Base-by-base conservation (phyloP, 1,140 invertebrate species). In the Drosophila bifasciata region DNA sequence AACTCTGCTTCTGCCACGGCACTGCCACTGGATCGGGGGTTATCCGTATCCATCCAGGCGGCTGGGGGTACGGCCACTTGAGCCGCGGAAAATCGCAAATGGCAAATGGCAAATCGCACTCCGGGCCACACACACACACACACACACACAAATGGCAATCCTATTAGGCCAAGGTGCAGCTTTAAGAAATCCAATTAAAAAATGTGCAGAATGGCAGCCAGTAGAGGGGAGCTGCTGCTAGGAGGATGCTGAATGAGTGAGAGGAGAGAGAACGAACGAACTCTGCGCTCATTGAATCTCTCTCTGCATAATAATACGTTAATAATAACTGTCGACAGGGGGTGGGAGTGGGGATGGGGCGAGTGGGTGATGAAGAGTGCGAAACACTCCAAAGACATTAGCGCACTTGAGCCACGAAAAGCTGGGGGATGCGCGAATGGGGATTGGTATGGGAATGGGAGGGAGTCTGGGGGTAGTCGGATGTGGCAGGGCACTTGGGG, bases 341-440 rank as follows among this genome's bases (percentile, higher is more conserved):
- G 46, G 51, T 9, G 5, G 48, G 45, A 62, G 5, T 57, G 59
- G 59, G 57, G 59, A 69, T 9, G 59, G 50, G 13, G 13, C 57
- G 61, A 46, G 39, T 50, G 55, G 45, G 64, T 56, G 66, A 21
- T 85, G 81, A 86, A 86, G 81, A 86, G 81, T 80, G 81, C 83
- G 83, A 86, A 86, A 43, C 83, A 83, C 83, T 86, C 75, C 55
- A 86, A 86, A 89, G 83, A 86, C 83, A 86, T 86, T 86, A 86
- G 83, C 83, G 83, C 79, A 86, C 83, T 86, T 86, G 70, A 88
- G 75, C 55, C 58, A 15, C 21, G 25, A 25, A n/a, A 19, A n/a
- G n/a, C 17, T 32, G 39, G 43, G 7, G 36, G 16, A 4, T 21
- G 19, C 3, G 19, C 2, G 19, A 2, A 21, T 51, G 66, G 51